Conservation (phyloP, 2,888 invertebrate genomes). For the Hyles lineata region DNA sequence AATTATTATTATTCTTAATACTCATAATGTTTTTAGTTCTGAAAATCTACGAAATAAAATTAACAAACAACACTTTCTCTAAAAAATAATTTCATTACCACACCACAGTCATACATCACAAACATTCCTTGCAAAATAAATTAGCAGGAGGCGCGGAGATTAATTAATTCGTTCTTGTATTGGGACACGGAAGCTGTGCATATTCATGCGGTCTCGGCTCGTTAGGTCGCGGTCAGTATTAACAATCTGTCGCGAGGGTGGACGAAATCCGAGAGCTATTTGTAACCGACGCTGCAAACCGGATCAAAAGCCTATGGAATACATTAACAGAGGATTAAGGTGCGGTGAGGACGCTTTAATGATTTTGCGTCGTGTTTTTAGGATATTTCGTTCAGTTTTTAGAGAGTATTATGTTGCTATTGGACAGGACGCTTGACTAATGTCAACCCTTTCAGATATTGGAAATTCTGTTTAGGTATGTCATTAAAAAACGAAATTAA, state of each 20-base stretch:
- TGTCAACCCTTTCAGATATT: too few species aligned
- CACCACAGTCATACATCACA: not conserved
- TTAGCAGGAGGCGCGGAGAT: constrained; percentile 57
- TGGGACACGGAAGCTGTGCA: constrained; percentile 56
- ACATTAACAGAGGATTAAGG: not conserved
- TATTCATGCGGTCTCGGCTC: constrained; percentile 81
- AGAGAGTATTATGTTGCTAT: too few species aligned
- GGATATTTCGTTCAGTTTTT: not conserved
- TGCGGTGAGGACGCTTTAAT: not conserved
- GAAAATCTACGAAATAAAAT: too few species aligned
- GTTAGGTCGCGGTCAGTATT: constrained; percentile 81
- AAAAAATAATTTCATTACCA: not conserved
- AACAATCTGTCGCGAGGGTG: constrained; percentile 65
- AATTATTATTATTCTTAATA: too few species aligned
- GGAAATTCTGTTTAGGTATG: too few species aligned
- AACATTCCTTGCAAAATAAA: constrained; percentile 20
- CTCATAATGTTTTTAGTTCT: too few species aligned
- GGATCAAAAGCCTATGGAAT: constrained; percentile 22
- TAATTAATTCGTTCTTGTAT: constrained; percentile 72
- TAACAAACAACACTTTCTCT: not conserved
- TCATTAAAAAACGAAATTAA: too few species aligned
- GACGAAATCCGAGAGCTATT: constrained; percentile 32
- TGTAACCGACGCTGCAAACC: constrained; percentile 24
- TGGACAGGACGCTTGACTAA: too few species aligned
- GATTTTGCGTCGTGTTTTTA: not conserved